These are phyloP conservation scores for Crepidodera aurea DNA, from an alignment of 2,888 invertebrate genomes.

Conservation along the genomic window DNA sequence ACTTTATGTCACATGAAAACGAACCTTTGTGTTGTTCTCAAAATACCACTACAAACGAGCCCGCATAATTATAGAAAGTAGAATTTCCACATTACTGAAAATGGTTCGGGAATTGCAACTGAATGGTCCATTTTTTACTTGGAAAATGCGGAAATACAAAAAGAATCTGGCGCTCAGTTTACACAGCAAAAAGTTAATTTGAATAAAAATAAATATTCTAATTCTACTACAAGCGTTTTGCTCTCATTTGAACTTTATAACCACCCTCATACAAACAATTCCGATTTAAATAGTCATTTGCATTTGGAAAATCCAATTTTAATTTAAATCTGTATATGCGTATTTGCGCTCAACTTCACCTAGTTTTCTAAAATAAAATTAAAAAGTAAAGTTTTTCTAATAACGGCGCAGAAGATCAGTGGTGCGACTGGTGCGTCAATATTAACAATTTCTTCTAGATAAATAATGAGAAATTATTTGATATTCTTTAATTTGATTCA, in stretches of 20 bases:
- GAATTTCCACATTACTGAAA: no score
- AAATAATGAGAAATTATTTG: no score
- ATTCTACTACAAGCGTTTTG: not conserved
- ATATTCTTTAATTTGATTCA: no score
- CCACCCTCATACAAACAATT: not conserved
- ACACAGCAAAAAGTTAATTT: not conserved
- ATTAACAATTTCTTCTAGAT: no score
- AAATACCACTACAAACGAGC: no score
- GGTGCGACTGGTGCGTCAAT: no score
- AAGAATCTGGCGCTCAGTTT: not conserved
- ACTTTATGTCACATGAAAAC: no score
- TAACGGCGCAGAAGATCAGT: no score
- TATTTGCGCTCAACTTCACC: slow-evolving; percentile 2
- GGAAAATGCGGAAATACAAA: not conserved
- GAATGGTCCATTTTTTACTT: no score
- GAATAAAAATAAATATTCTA: not conserved
- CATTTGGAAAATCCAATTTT: slow-evolving; percentile 25
- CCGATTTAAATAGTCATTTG: slow-evolving; percentile 8
- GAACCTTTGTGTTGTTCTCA: no score
- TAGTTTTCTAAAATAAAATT: not conserved
- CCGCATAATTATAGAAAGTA: no score
- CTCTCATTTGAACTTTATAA: slow-evolving; percentile 2
- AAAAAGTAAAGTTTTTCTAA: not conserved
- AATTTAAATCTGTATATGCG: slow-evolving; percentile 12
- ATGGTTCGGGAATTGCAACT: no score